Conservation (phyloP, 2,888 invertebrate genomes). For the Drosophila setosimentum region DNA sequence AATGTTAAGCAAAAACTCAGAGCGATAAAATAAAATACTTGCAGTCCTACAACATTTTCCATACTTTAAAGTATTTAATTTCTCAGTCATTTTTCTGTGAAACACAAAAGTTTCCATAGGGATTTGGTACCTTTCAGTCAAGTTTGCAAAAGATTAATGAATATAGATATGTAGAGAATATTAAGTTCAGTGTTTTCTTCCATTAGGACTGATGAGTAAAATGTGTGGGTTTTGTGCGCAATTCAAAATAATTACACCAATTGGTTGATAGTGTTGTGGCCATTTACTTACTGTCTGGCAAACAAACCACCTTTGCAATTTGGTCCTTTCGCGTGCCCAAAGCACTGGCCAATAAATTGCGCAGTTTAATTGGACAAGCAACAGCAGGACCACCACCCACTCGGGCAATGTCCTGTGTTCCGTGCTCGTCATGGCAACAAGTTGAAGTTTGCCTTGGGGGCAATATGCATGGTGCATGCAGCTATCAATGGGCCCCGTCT, state of each 20-base stretch:
- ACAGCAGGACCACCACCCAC: not conserved
- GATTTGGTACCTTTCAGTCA: not conserved
- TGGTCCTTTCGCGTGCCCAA: slow-evolving; percentile 6
- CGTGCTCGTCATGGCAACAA: slow-evolving; percentile 44
- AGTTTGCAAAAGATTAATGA: not conserved
- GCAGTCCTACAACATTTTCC: not conserved
- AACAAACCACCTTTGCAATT: slow-evolving; percentile 3
- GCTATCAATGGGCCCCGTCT: slow-evolving; percentile 49
- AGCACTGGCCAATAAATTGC: slow-evolving; percentile 48
- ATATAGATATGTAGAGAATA: slow-evolving; percentile 10
- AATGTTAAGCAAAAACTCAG: not conserved
- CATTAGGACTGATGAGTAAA: slow-evolving; percentile 45
- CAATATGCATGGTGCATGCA: slow-evolving; percentile 40
- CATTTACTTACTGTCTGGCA: slow-evolving; percentile 3
- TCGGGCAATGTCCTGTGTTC: slow-evolving; percentile 3
- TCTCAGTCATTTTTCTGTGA: not conserved
- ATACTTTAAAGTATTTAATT: not conserved
- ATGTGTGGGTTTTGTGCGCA: slow-evolving; percentile 27
- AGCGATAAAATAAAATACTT: not conserved
- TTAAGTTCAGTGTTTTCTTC: slow-evolving; percentile 4
- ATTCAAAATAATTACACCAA: slow-evolving; percentile 67
- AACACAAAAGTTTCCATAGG: not conserved
- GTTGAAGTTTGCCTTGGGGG: slow-evolving; percentile 25
- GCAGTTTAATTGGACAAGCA: slow-evolving; percentile 37
- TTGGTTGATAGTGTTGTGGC: slow-evolving; percentile 55